These are phyloP conservation scores for Trialeurodes vaporariorum DNA, from an alignment of 1,140 invertebrate species.

Conservation along the genomic window DNA sequence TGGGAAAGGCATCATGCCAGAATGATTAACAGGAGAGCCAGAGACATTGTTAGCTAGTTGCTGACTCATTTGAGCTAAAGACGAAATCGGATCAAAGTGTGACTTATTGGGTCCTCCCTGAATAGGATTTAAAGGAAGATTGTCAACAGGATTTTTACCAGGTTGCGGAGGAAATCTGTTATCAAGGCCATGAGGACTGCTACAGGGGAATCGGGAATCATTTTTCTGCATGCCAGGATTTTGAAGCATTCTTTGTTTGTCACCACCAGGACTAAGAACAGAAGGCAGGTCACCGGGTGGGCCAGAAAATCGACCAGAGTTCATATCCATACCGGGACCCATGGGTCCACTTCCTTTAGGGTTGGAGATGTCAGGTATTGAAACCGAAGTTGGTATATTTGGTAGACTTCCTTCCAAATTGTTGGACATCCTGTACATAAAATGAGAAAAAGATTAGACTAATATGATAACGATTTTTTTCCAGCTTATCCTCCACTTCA, in stretches of 20 bases:
- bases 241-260: constrained; percentile 8
- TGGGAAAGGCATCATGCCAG: constrained; percentile 40
- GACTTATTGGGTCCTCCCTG: constrained; percentile 47
- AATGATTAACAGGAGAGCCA: constrained; percentile 37
- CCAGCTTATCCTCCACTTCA: too few relatives aligned
- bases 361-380: not conserved
- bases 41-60: constrained; percentile 67
- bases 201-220: constrained; percentile 15
- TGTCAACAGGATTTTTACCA: constrained; percentile 40
- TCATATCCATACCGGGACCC: constrained; percentile 2
- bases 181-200: constrained; percentile 12
- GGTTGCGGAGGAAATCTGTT: constrained; percentile 16
- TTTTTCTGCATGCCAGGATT: constrained; percentile 4
- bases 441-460: too few relatives aligned
- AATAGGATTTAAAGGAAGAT: constrained; percentile 68
- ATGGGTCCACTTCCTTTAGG: not conserved
- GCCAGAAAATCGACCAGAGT: constrained; percentile 5
- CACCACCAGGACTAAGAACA: constrained; percentile 8
- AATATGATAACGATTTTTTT: too few relatives aligned
- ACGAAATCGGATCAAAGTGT: constrained; percentile 84
- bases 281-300: constrained; percentile 7
- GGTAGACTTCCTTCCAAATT: not conserved
- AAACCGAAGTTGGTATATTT: not conserved
- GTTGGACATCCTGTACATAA: not conserved
- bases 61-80: constrained; percentile 86